A percentile compares a stretch with the other conserved stretches of the same genome.
Conservation (phyloP, 2,888 invertebrate species). For the Piscicola geometra region DNA sequence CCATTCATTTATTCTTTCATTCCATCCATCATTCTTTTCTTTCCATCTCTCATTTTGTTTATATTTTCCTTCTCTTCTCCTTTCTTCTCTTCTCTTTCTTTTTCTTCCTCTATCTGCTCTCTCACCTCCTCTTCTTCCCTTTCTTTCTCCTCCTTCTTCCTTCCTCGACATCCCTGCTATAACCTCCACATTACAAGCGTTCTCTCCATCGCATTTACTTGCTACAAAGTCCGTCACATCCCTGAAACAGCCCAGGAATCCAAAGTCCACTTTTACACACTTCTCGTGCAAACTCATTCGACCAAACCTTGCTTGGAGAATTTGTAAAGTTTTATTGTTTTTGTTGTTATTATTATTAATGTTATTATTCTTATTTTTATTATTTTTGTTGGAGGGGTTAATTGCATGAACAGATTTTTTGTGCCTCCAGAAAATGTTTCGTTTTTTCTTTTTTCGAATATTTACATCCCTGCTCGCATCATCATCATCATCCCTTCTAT, state of each 20-base stretch:
- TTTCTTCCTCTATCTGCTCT: background rate
- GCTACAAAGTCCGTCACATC: background rate
- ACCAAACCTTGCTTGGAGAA: background rate
- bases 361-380: too few species aligned
- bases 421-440: background rate
- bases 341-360: background rate
- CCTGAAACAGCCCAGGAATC: background rate
- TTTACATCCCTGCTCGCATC: too few species aligned
- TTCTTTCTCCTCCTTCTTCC: background rate
- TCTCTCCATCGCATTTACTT: background rate
- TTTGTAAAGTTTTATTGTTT: background rate
- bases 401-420: background rate
- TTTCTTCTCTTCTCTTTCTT: background rate
- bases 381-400: background rate
- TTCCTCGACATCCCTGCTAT: background rate
- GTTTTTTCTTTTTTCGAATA: too few species aligned
- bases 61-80: background rate
- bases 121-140: too few species aligned
- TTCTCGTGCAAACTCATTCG: constrained; percentile 5
- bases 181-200: background rate
- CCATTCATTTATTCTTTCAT: background rate
- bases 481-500: too few species aligned
- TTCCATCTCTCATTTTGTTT: too few species aligned
- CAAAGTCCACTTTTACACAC: background rate
- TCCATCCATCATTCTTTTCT: background rate